Base-by-base conservation (phyloP, 2,888 invertebrate species). In the Nesidiocoris tenuis region DNA sequence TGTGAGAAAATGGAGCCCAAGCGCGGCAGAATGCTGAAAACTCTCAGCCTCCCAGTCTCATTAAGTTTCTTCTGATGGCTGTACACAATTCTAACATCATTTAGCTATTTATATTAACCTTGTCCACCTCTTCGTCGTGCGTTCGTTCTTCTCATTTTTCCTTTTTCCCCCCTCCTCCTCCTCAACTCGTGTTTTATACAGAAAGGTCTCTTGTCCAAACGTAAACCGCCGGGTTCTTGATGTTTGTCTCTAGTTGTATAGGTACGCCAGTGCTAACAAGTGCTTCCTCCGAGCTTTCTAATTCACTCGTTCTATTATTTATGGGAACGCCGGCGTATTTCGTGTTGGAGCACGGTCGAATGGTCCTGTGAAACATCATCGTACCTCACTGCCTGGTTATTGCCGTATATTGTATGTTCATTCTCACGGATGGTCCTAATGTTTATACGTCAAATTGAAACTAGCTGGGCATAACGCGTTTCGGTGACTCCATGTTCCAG, bases 61-160 rank as follows among this genome's bases (percentile, higher is more conserved):
- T 67, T 67, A 67, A 67, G 54, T 67, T 67, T 55, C 67, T 67
- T 67, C 67, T 67, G 67, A 67, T 67, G 67, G 67, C 67, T 22
- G 67, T 56, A 67, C 55, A 67, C 67, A 67, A 67, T 67, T 67
- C 67, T 67, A 67, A 67, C 67, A 56, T 67, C 67, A 67, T 67
- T 67, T 67, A 67, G 67, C 67, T 67, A 67, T 67, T 67, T 67
- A 67, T 67, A 67, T 67, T 67, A 67, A 67, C 56, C 67, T 21
- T 67, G 67, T 39, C 54, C 66, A 25, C 55, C 65, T 54, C 55
- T 67, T 17, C 56, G n/a, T 22, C 22, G 12, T 67, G 19, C 55
- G 18, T 55, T 23, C 67, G 54, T 25, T 67, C 55, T 25, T n/a
- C n/a, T n/a, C n/a, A n/a, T n/a, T 55, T 67, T 67, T 56, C 21